phyloP scores from a whole-genome alignment of 2,888 invertebrate genomes.

The Idaea dimidiata region DNA sequence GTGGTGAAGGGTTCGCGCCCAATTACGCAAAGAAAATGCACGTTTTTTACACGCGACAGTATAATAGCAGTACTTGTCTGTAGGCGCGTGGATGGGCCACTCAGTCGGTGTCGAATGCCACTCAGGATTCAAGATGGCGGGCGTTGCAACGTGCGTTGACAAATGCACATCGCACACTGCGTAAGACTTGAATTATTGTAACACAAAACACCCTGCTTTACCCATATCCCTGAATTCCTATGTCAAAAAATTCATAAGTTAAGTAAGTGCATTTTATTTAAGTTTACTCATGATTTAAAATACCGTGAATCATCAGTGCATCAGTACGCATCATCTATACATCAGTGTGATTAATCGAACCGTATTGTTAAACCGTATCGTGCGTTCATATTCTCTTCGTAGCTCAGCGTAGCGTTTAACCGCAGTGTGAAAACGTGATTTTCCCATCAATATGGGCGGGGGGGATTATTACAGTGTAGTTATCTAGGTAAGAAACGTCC shows the following conservation, averaged over 20 bases:
- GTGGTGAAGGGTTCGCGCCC: slow-evolving; percentile 52
- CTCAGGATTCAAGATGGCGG: slow-evolving; percentile 64
- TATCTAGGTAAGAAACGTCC: slow-evolving; percentile 73
- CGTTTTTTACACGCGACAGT: slow-evolving; percentile 49
- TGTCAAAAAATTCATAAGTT: too few relatives aligned
- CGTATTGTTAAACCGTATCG: background rate
- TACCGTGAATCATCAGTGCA: too few relatives aligned
- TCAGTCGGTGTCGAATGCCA: slow-evolving; percentile 68
- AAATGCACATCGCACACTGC: slow-evolving; percentile 53
- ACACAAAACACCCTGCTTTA: too few relatives aligned
- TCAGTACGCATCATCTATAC: too few relatives aligned
- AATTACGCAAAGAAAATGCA: slow-evolving; percentile 66
- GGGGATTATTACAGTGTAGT: slow-evolving; percentile 55
- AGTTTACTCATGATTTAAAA: background rate
- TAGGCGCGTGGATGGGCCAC: slow-evolving; percentile 59
- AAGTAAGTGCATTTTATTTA: too few relatives aligned
- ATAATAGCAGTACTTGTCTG: slow-evolving; percentile 56
- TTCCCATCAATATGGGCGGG: slow-evolving; percentile 27
- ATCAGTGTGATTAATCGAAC: background rate
- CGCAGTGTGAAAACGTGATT: slow-evolving; percentile 30
- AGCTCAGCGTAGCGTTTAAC: slow-evolving; percentile 19
- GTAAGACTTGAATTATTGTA: background rate
- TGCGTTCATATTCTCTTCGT: background rate
- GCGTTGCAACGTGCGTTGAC: slow-evolving; percentile 51
- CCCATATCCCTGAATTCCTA: too few relatives aligned